Conservation (phyloP, 2,797 vertebrate species). For the Falco novaeseelandiae region DNA sequence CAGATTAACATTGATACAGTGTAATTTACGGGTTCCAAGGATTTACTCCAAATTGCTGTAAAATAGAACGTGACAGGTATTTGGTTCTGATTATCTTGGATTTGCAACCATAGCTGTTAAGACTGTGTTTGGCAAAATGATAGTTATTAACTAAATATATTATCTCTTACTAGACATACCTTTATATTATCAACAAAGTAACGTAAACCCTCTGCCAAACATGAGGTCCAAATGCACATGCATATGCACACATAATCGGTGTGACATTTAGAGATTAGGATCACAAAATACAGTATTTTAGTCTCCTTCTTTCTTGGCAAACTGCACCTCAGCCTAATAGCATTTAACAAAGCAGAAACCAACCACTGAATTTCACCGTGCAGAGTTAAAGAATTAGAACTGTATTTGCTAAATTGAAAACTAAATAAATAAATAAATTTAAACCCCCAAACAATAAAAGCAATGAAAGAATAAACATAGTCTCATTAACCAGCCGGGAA, state of each 20-base stretch:
- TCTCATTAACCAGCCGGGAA: not conserved
- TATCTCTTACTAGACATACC: constrained; percentile 45
- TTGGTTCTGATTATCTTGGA: constrained; percentile 66
- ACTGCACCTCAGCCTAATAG: not conserved
- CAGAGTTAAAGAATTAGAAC: not conserved
- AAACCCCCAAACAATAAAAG: not conserved
- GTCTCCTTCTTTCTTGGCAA: not conserved
- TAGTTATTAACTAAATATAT: constrained; percentile 55
- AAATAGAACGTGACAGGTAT: constrained; percentile 70
- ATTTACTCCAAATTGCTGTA: constrained; percentile 64
- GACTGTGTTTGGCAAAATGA: constrained; percentile 39
- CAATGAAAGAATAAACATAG: constrained; percentile 1
- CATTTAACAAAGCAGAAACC: constrained; percentile 31
- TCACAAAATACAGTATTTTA: constrained; percentile 42
- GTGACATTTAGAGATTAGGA: constrained; percentile 24
- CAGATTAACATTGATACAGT: constrained; percentile 67
- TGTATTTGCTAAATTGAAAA: not conserved
- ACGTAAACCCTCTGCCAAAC: constrained; percentile 62
- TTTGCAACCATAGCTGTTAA: constrained; percentile 48
- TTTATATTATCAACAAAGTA: constrained; percentile 59
- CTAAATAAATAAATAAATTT: not conserved
- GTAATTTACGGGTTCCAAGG: constrained; percentile 59
- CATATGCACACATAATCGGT: not conserved
- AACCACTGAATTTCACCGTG: not conserved
- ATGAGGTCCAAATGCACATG: not conserved